These are phyloP conservation scores for Trachymyrmex septentrionalis DNA, from an alignment of 1,140 invertebrate species.

Conservation along the genomic window DNA sequence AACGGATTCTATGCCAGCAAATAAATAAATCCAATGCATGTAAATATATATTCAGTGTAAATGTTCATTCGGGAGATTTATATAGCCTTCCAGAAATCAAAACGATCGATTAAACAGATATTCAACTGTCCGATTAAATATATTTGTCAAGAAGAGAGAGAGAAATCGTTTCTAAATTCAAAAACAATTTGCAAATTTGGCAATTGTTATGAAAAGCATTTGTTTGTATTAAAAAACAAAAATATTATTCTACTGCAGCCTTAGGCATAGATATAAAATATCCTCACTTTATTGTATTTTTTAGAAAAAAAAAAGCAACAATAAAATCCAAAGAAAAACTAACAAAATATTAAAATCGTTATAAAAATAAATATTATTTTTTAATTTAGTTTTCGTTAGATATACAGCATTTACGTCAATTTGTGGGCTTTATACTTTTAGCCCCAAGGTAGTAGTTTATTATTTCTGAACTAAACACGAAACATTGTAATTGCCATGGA, in stretches of 20 bases:
- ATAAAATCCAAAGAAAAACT: too few species aligned
- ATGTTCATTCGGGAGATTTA: not conserved
- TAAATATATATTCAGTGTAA: not conserved
- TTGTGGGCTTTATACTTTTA: too few species aligned
- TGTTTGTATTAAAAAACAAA: not conserved
- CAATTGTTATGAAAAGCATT: not conserved
- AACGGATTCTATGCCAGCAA: not conserved
- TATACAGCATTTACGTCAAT: too few species aligned
- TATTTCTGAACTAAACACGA: not conserved
- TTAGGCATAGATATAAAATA: too few species aligned
- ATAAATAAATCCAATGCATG: constrained; percentile 13
- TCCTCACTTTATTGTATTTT: too few species aligned
- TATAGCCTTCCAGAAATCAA: not conserved
- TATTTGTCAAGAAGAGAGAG: not conserved
- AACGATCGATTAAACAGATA: not conserved
- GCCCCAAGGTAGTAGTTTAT: not conserved
- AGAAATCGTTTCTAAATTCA: not conserved
- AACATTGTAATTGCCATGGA: constrained; percentile 5
- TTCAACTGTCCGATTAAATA: not conserved
- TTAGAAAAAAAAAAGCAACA: too few species aligned
- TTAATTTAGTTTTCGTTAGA: too few species aligned
- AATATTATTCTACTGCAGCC: not conserved
- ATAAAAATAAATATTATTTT: too few species aligned
- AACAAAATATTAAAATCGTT: too few species aligned
- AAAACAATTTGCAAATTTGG: not conserved